phyloP scores from a whole-genome alignment of 2,113 vertebrate genomes.

The Callorhinus ursinus region DNA sequence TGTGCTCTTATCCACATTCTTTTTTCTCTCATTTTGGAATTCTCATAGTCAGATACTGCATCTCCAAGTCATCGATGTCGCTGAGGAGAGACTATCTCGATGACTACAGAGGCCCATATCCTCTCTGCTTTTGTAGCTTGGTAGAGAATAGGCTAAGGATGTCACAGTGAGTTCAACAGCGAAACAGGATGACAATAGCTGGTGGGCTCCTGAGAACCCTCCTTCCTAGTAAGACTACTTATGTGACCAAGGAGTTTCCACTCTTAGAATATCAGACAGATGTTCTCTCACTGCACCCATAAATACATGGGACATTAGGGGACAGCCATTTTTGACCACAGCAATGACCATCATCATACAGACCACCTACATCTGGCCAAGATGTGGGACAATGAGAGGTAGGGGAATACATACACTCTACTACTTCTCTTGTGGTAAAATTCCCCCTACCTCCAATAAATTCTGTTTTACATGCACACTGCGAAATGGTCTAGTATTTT shows the following conservation, averaged over 20 bases:
- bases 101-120: rapidly evolving
- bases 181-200: background rate
- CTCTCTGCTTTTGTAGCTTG: background rate
- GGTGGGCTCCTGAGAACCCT: background rate
- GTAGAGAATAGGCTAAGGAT: background rate
- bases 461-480: too few species aligned
- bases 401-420: rapidly evolving
- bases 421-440: rapidly evolving
- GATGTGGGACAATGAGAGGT: rapidly evolving
- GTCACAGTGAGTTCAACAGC: background rate
- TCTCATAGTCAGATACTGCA: background rate
- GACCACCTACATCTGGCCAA: background rate
- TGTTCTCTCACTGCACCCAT: rapidly evolving
- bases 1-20: background rate
- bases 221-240: background rate
- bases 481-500: background rate
- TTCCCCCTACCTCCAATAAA: rapidly evolving
- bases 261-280: background rate
- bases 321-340: rapidly evolving
- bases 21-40: background rate
- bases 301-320: rapidly evolving
- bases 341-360: rapidly evolving
- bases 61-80: background rate
- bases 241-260: background rate
- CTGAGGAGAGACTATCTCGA: background rate